phyloP scores from a whole-genome alignment of 1,140 invertebrate genomes.

The Tachypleus tridentatus region DNA sequence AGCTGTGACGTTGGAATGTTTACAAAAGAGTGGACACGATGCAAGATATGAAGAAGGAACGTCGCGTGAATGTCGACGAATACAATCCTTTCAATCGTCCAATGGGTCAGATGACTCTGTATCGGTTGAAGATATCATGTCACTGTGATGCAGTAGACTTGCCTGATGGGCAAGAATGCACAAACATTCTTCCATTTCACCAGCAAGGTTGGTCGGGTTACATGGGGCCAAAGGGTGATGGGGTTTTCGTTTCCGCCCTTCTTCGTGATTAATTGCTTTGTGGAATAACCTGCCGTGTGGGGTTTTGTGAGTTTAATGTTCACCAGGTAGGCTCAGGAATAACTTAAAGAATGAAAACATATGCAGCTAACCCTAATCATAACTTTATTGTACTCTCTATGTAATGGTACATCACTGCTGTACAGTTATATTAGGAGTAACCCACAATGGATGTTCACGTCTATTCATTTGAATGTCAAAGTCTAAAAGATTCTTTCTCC shows the following conservation, averaged over 20 bases:
- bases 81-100: conserved; percentile 37
- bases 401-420: no score
- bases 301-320: no score
- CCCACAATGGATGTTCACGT: no score
- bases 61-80: conserved; percentile 27
- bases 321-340: no score
- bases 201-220: conserved; percentile 37
- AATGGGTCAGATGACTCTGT: conserved; percentile 43
- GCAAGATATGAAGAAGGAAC: conserved; percentile 2
- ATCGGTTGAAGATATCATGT: conserved; percentile 36
- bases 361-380: no score
- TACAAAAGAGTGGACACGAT: conserved; percentile 26
- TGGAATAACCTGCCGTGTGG: no score
- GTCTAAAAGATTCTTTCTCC: no score
- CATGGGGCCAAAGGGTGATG: conserved; percentile 34
- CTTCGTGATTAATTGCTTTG: background rate
- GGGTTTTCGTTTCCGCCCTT: conserved; percentile 17
- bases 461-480: no score
- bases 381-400: no score
- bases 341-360: no score
- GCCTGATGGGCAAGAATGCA: conserved; percentile 19
- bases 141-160: conserved; percentile 10
- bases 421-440: no score
- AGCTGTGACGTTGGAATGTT: conserved; percentile 34
- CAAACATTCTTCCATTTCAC: conserved; percentile 31